phyloP scores from a whole-genome alignment of 2,113 vertebrate genomes.

The Pachyramphus minor region DNA sequence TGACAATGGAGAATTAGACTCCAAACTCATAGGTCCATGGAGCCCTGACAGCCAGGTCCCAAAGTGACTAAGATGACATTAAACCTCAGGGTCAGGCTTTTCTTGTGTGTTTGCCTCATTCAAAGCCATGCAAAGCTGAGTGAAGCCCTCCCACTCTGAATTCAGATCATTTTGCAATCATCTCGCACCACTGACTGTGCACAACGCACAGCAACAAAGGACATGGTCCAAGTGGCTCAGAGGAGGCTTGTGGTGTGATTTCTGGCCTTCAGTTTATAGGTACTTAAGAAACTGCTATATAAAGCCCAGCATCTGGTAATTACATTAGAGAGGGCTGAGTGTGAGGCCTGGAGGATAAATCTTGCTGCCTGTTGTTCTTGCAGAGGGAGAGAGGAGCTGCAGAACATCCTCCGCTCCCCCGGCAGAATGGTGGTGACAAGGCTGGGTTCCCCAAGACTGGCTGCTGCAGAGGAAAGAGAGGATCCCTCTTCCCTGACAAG shows the following conservation, averaged over 20 bases:
- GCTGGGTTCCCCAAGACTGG: background rate
- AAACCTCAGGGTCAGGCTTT: background rate
- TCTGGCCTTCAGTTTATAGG: background rate
- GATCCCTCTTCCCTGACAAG: background rate
- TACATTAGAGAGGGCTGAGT: background rate
- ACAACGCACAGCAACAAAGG: background rate
- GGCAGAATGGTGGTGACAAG: background rate
- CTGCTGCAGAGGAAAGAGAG: background rate
- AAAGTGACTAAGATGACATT: background rate
- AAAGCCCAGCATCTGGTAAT: background rate
- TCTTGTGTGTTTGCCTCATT: background rate
- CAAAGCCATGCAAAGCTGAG: background rate
- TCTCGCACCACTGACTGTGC: background rate
- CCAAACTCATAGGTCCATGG: accelerated
- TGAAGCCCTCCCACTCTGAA: background rate
- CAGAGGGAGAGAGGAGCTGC: background rate
- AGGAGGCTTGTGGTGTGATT: background rate
- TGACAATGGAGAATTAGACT: background rate
- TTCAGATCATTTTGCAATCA: background rate
- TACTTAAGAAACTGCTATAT: background rate
- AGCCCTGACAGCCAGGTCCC: background rate
- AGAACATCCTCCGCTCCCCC: background rate
- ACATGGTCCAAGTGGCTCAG: background rate
- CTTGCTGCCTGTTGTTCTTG: background rate
- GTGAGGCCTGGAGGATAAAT: background rate